Evolutionary conservation across 2,888 invertebrate species (phyloP).

Genomic region (Hyposoter dolosus): DNA sequence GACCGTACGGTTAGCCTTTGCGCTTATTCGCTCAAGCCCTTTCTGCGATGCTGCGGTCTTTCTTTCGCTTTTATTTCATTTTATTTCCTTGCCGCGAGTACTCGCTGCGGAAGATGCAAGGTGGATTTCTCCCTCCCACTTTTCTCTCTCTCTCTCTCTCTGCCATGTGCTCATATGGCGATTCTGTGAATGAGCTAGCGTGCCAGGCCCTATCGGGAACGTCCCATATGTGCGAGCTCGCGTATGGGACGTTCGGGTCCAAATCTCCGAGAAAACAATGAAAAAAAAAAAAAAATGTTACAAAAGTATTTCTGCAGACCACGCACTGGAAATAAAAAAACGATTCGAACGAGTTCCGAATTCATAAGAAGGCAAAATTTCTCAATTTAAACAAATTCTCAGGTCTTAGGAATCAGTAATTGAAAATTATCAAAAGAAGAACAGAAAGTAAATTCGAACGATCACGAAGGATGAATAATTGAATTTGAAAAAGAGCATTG

Average conservation of each 20-base stretch:
- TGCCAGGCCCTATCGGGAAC: conserved; percentile 42
- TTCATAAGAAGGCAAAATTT: background rate
- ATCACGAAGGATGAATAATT: background rate
- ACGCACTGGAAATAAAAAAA: background rate
- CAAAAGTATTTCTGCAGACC: background rate
- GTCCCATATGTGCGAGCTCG: conserved; percentile 19
- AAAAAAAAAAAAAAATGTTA: background rate
- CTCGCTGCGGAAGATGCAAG: conserved; percentile 60
- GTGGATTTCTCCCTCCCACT: conserved; percentile 52
- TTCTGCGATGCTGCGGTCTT: conserved; percentile 40
- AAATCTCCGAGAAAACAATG: conserved; percentile 1
- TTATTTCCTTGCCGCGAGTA: conserved; percentile 53
- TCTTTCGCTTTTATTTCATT: conserved; percentile 62
- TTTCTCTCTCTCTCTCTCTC: conserved; percentile 2
- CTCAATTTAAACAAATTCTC: background rate
- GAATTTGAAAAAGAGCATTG: background rate
- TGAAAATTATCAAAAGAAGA: background rate
- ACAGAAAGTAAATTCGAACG: background rate
- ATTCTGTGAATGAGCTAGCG: conserved; percentile 70
- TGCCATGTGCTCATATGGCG: conserved; percentile 49
- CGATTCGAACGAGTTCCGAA: background rate
- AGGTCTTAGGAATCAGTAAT: background rate
- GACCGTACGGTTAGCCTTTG: conserved; percentile 46
- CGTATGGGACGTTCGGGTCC: conserved; percentile 36
- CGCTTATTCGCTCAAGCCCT: conserved; percentile 31